Conservation (phyloP, 2,797 vertebrate genomes). For the Tarsius wallacei region DNA sequence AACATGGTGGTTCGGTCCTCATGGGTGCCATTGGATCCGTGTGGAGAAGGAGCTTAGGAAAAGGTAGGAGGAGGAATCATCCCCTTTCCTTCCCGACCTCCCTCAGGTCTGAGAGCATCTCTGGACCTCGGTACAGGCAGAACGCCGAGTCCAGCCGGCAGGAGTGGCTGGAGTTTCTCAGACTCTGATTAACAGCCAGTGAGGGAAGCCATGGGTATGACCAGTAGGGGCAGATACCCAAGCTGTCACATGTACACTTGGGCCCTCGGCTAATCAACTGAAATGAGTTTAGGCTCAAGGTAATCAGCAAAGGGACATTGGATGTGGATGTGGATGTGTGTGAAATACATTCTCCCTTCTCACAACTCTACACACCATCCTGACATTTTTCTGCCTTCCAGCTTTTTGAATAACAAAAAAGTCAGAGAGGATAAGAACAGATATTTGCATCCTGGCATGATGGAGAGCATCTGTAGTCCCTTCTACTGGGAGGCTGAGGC, state of each 20-base stretch:
- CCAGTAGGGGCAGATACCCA: background rate
- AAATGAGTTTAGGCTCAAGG: background rate
- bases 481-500: background rate
- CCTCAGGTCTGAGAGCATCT: background rate
- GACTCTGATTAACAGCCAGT: background rate
- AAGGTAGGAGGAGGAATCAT: background rate
- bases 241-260: background rate
- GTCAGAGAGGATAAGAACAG: background rate
- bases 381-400: background rate
- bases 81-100: background rate
- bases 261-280: background rate
- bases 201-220: background rate
- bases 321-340: too few species aligned
- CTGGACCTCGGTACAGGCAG: background rate
- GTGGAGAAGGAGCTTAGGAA: background rate
- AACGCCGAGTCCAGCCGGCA: background rate
- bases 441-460: background rate
- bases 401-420: background rate
- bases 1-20: conserved; percentile 33
- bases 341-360: background rate
- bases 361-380: background rate
- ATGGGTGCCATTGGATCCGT: conserved; percentile 8
- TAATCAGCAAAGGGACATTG: background rate
- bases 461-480: background rate
- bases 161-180: background rate